A percentile compares a stretch with the other conserved stretches of the same genome.
Evolutionary conservation across 2,113 vertebrate genomes (phyloP).

Genomic region (Orthochromis malagaraziensis): DNA sequence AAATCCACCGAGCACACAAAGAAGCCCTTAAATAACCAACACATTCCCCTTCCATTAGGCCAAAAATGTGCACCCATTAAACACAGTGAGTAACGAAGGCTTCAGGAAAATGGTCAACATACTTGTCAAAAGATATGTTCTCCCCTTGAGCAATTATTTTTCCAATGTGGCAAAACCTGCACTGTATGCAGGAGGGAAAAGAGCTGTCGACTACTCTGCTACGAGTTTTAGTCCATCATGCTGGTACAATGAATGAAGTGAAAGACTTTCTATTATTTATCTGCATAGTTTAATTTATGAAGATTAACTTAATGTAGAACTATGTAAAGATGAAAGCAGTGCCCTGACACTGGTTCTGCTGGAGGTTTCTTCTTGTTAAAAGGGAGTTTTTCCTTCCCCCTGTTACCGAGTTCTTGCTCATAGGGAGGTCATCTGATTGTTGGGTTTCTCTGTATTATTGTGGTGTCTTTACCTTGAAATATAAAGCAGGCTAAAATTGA

Average conservation of each 20-base stretch:
- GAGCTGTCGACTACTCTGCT: not conserved
- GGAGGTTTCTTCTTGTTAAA: not conserved
- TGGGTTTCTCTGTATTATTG: not conserved
- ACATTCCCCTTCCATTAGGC: not conserved
- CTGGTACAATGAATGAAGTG: not conserved
- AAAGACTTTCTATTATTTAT: not conserved
- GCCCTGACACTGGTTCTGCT: not conserved
- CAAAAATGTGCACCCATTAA: not conserved
- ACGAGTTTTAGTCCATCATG: not conserved
- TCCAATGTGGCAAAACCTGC: not conserved
- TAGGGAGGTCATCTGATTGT: not conserved
- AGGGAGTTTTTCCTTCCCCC: not conserved
- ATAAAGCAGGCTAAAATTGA: not conserved
- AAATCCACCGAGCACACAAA: not conserved
- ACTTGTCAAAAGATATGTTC: not conserved
- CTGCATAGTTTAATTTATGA: not conserved
- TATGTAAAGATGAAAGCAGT: not conserved
- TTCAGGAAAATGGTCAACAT: not conserved
- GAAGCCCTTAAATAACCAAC: not conserved
- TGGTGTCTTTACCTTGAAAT: not conserved
- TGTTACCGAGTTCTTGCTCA: not conserved
- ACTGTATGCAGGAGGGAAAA: not conserved
- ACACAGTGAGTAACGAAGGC: not conserved
- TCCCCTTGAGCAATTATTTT: not conserved
- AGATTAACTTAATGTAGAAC: not conserved